Evolutionary conservation across 2,888 invertebrate genomes (phyloP), one percentile per base, ranked within the genome.

Genomic region (Plagodis pulveraria): DNA sequence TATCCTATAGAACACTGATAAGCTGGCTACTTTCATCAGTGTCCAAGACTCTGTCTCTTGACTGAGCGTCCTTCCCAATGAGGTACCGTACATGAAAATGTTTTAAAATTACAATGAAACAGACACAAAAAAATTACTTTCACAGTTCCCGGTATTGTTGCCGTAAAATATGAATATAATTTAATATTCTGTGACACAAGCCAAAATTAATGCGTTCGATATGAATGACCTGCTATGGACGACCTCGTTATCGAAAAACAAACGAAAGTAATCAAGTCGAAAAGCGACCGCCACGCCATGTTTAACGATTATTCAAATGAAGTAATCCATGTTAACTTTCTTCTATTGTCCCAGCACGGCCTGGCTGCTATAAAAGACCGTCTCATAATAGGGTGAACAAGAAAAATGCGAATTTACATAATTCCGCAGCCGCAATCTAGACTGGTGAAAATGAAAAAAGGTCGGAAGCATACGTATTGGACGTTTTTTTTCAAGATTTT

Each of bases 311-410:
- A 66, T 66, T 66, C 53, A 68, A 66, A 66, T 64, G 48, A 66
- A 63, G 60, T 57, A 56, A 63, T 63, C 61, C 65, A 48, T 62
- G 62, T 60, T 64, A 62, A 59, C 59, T 71, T 70, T 59, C 61
- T 68, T 70, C 71, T 63, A 71, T 67, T 69, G 64, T 68, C 52
- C 59, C 54, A 48, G 43, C 58, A 60, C 53, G 48, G 47, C 45
- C 43, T 44, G 43, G 36, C 42, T 44, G 59, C 63, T 47, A 57
- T 63, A 63, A 63, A 62, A 36, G 38, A 12, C 50, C 52, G 51
- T 36, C 52, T 49, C 59, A 48, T 61, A 58, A 64, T 66, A 44
- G 58, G 35, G 43, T 50, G 53, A 50, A 61, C 56, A 58, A 63
- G 56, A 63, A 57, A 65, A 61, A 58, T 59, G 58, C 12, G 38